Evolutionary conservation across 2,888 invertebrate species (phyloP), one percentile per base, ranked within the genome.

Genomic region (Lasioglossum calceatum): DNA sequence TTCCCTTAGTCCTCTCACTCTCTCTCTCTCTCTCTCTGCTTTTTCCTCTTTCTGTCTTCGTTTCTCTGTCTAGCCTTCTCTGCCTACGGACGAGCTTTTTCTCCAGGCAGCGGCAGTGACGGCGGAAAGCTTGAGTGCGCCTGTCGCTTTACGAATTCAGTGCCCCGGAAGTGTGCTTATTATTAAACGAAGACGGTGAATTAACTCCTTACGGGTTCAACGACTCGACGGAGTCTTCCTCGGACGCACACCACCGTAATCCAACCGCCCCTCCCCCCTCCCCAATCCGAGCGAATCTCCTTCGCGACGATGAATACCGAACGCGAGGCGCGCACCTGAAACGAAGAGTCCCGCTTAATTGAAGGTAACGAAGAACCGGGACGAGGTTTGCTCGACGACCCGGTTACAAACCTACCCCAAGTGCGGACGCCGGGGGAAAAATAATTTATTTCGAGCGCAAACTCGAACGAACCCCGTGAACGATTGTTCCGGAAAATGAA

Each of bases 181-280:
- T 92, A 92, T 92, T 92, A 91, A 92, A 92, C 92, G 90, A 86
- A 89, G 87, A 89, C 39, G 84, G 73, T 81, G 89, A 86, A 89
- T 91, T 89, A 90, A 89, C 87, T 91, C 90, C 89, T 89, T 89
- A 81, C 80, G 78, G 79, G 80, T 54, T 50, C 76, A 23, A 32
- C 75, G 70, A 54, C 42, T 47, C 72, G 72, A 27, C 27, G 50
- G 70, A 39, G 70, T 23, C 39, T 39, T 50, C 39, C 67, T 27
- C n/a, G 71, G 36, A 79, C 74, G 58, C 32, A 27, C 70, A 12
- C 47, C 47, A 27, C 10, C 50, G 79, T 87, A 75, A 84, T 81
- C 84, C 61, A 72, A 70, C 50, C 74, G 47, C 74, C 39, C 54
- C 4, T 7, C 8, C n/a, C 3, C n/a, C 50, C 50, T 2, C 5